Evolutionary conservation across 92 coral and sea anemone species (phyloP), one percentile per base, ranked within the genome.

Genomic region (Paragorgia papillata): DNA sequence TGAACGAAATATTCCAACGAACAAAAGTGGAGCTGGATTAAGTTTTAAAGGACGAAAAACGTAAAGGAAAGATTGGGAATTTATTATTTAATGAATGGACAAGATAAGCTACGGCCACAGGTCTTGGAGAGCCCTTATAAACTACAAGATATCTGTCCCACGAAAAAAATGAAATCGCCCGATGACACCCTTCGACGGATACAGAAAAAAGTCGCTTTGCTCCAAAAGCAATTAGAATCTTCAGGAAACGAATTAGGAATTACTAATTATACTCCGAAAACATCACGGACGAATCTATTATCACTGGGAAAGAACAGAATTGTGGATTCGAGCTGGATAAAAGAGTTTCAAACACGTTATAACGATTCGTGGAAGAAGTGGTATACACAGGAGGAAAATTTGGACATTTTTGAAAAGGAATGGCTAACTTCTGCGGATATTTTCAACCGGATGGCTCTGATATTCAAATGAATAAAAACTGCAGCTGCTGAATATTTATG

Each of bases 111-210:
- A 18, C 58, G 78, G 14, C 78, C 64, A 35, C 78, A 71, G 33
- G 35, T 71, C 3, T 55, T 71, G 28, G 78, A 30, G 20, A 71
- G 64, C 1, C 78, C 78, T 2, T 71, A 71, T 30, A 53, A 71
- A 14, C 78, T 71, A 17, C 62, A 71, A 22, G 78, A 71, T 21
- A 19, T 71, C 18, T 71, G 78, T 19, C 78, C 78, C 2, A 71
- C 64, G 41, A 71, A 39, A 14, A 71, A 71, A 55, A 30, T 55
- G 0, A 29, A 15, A 54, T 48, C 63, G 12, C 78, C 78, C 3
- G 78, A 71, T n/a, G 78, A 71, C 24, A 33, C 64, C 6, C 58
- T 71, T 18, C 35, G 78, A 71, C 31, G 78, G 31, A 71, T 71
- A 20, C 78, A 54, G n/a, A 71, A 53, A 58, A 71, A 71, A 34